Evolutionary conservation across 92 coral and sea anemone species (phyloP), one percentile per base, ranked within the genome.

Genomic region (Phenganax subtilis): DNA sequence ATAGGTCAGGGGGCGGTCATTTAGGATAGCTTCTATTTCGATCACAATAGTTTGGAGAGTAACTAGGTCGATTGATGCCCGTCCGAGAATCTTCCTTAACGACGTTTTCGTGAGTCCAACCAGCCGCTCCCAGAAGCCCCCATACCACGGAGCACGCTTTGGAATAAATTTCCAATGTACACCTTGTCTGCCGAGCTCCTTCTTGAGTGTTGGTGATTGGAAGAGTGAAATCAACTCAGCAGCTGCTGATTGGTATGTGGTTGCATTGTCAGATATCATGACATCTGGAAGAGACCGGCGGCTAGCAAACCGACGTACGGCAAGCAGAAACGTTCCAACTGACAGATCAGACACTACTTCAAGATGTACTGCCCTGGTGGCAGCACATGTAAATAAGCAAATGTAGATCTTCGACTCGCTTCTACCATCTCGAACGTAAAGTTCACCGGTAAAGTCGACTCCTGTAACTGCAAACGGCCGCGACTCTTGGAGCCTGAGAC

Each of bases 111-210:
- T 83, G n/a, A 89, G 83, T 55, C 91, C 91, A 58, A 89, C 62
- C 17, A 89, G 82, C n/a, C 88, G 57, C 70, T 86, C 89, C 84
- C 89, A 86, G 54, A 86, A 88, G 14, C 91, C 87, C 31, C 89
- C 91, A 54, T 85, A 81, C 89, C 88, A 85, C 10, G 86, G 86
- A n/a, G 85, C 89, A 7, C 88, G 9, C 53, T 88, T 85, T 0
- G 91, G 86, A 53, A 88, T 88, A 60, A 88, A 86, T 12, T 82
- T n/a, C 89, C 91, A 89, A 6, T 84, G 85, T 44, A 89, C 85
- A 16, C 87, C 89, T 60, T 80, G 84, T 55, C 82, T 29, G 51
- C 81, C 55, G 63, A 82, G 59, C 27, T 62, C 10, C 20, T 83
- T 85, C 72, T 80, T 89, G 61, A 89, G 81, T 8, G 85, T 71